Evolutionary conservation across 2,113 vertebrate genomes (phyloP).

Genomic region (Ochotona princeps): DNA sequence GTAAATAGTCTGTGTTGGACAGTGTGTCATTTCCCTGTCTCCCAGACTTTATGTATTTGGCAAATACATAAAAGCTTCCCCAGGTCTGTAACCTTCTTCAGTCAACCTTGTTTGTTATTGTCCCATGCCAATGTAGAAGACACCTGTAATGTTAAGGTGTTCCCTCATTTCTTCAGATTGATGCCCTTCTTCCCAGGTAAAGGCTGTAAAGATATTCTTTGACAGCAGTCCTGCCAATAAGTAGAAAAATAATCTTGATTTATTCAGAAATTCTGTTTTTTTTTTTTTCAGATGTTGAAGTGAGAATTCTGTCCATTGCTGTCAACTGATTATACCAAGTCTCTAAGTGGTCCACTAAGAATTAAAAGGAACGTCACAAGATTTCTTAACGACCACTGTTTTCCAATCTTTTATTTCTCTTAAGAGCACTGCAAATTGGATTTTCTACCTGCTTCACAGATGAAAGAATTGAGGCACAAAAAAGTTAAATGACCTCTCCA

Average conservation of each 20-base stretch:
- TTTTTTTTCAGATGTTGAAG: background rate
- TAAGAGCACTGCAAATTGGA: background rate
- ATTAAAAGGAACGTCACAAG: background rate
- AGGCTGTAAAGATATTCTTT: background rate
- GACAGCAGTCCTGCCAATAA: background rate
- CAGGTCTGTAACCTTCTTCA: background rate
- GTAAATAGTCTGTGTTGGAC: background rate
- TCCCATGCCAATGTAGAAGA: background rate
- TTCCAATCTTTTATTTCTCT: constrained; percentile 38
- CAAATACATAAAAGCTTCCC: constrained; percentile 18
- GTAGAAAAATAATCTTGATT: background rate
- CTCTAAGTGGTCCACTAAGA: background rate
- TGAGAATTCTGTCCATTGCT: background rate
- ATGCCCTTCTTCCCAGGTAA: background rate
- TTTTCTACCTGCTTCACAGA: constrained; percentile 6
- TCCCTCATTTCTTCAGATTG: background rate
- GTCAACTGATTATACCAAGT: background rate
- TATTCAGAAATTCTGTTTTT: background rate
- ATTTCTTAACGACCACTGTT: background rate
- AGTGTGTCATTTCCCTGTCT: background rate
- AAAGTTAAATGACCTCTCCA: background rate
- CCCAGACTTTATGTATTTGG: background rate
- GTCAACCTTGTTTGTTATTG: background rate
- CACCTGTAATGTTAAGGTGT: background rate
- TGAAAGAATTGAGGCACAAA: background rate